Evolutionary conservation across 2,797 vertebrate genomes (phyloP).

Genomic region (Halcyon badia): DNA sequence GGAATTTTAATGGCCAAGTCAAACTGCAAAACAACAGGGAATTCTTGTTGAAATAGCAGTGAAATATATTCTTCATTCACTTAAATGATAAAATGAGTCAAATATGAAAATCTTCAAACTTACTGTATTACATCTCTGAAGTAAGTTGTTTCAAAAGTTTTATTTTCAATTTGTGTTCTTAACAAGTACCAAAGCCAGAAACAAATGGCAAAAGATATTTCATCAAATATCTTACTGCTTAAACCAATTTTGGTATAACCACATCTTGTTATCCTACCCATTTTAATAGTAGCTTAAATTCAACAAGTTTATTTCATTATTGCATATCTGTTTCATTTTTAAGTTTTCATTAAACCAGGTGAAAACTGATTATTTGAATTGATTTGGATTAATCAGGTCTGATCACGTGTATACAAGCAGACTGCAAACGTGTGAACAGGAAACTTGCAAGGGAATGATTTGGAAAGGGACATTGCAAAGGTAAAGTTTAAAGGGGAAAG

Average conservation of each 20-base stretch:
- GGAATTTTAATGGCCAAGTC: background rate
- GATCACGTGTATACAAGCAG: background rate
- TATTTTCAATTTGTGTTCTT: background rate
- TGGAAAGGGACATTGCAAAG: slow-evolving; percentile 52
- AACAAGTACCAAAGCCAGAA: background rate
- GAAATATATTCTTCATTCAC: slow-evolving; percentile 18
- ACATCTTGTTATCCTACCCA: background rate
- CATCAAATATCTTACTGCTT: background rate
- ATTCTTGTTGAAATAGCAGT: slow-evolving; percentile 4
- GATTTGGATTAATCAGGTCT: slow-evolving; percentile 29
- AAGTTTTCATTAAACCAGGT: background rate
- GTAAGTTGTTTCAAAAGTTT: slow-evolving; percentile 2
- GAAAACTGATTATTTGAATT: background rate
- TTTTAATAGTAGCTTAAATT: background rate
- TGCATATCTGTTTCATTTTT: slow-evolving; percentile 31
- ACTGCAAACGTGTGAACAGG: slow-evolving; percentile 12
- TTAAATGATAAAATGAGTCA: background rate
- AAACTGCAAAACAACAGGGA: slow-evolving; percentile 21
- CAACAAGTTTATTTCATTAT: background rate
- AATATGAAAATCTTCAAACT: background rate
- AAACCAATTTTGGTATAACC: background rate
- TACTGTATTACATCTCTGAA: slow-evolving; percentile 27
- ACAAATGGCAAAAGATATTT: background rate
- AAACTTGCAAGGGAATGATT: slow-evolving; percentile 60
- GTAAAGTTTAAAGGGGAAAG: slow-evolving; percentile 62